Base-by-base conservation (phyloP, 1,140 invertebrate species). In the Neodiprion lecontei region DNA sequence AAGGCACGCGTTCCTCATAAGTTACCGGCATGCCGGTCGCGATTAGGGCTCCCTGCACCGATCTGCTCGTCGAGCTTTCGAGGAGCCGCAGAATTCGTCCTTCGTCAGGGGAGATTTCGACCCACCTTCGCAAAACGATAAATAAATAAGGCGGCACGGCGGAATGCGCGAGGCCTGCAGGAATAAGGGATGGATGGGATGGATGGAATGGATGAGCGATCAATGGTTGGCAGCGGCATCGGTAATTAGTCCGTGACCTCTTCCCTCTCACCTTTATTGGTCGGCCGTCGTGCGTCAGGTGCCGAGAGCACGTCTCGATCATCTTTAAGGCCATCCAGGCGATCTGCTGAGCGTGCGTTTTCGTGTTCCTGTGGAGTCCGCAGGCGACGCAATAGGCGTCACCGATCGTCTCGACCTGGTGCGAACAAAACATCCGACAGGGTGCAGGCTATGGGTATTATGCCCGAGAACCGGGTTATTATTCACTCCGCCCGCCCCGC, bases 371-470 rank as follows among this genome's bases (percentile, higher is more conserved):
- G 83, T 98, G 96, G 9, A 98, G 87, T 2, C 97, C 97, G 75
- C 96, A 96, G 0, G 96, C 96, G 4, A 98, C 96, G 85, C 97
- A 98, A 86, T 98, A 99, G 0, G 97, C 97, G 88, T 98, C 97
- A 0, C 97, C 97, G 79, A 95, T 95, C 53, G 97, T 99, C 89
- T 99, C 97, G 73, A 98, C 96, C 96, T 97, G 81, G 28, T 40
- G 28, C 28, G 28, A 40, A 40, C 28, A 40, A 40, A 40, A 40
- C 28, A 40, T 40, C 28, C 28, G 28, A 40, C 5, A 40, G 28
- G 28, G 28, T 40, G 28, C 28, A 40, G 28, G 28, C 28, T 40
- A 21, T 21, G 17, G 28, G 28, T 40, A 40, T 40, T 40, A 40
- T 40, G 28, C 28, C 5, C 5, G 28, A 40, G 28, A 40, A 40